Evolutionary conservation across 2,797 vertebrate genomes (phyloP), one percentile per base, ranked within the genome.

Genomic region (Prunella strophiata): DNA sequence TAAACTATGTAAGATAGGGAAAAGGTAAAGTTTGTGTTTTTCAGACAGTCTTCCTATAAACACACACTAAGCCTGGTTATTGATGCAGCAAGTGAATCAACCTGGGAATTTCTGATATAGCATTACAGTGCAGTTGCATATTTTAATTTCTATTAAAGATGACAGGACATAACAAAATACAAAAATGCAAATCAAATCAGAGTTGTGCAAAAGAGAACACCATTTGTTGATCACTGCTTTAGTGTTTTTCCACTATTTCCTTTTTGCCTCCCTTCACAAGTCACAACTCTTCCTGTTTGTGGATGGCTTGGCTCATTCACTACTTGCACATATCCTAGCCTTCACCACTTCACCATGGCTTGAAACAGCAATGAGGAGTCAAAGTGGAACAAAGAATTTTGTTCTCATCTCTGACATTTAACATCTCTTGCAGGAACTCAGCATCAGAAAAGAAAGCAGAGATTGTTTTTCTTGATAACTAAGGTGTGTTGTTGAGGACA

Each of bases 231-330:
- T 38, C 38, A 36, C 32, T 67, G 57, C 13, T 78, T 20, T 66
- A 11, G n/a, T 27, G 7, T 77, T 82, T 85, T 34, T 27, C 18
- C 42, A 29, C 19, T 43, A 23, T 5, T 48, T 68, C 40, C 21
- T 20, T 84, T 84, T 26, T 40, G 22, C 3, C 30, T 62, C 11
- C 13, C 27, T 65, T 61, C 25, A 29, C 51, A 84, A 76, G 12
- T 47, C 8, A 5, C n/a, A 73, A 20, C 29, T 61, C 48, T 16
- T 51, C 27, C 27, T 0, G 0, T 54, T 54, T 5, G 2, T 7
- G 38, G 23, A 57, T 12, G 14, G 47, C 76, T 88, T 80, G 51
- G 40, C 34, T 80, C 42, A 52, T 61, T 61, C 23, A 27, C 38
- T 54, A 32, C 20, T 52, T 50, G 21, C 32, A 50, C 20, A 40